Evolutionary conservation across 2,797 vertebrate species (phyloP).

Genomic region (Falco cherrug): DNA sequence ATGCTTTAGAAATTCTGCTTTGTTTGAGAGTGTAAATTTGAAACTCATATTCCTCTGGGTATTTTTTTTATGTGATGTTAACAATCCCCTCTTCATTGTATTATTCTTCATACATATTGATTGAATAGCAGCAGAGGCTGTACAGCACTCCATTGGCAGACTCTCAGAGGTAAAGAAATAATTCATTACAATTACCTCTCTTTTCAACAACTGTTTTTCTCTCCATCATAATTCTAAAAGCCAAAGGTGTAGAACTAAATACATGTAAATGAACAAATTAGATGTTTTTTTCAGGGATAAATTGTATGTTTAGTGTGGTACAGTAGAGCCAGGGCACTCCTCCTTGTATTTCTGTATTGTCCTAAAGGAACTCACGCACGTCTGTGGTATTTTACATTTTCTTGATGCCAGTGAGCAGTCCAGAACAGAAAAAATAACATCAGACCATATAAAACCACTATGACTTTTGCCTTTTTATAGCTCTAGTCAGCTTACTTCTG

Average conservation of each 20-base stretch:
- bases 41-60: constrained; percentile 16
- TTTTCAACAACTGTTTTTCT: constrained; percentile 6
- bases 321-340: not conserved
- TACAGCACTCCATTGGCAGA: not conserved
- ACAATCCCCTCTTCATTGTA: not conserved
- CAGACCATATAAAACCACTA: not conserved
- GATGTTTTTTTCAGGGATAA: not conserved
- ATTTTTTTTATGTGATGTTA: constrained; percentile 40
- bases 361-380: not conserved
- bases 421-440: not conserved
- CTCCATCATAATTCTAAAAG: not conserved
- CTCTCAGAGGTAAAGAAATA: not conserved
- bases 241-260: not conserved
- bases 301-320: not conserved
- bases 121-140: not conserved
- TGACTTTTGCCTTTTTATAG: not conserved
- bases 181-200: not conserved
- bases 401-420: not conserved
- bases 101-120: constrained; percentile 42
- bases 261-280: not conserved
- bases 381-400: not conserved
- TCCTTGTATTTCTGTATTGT: not conserved
- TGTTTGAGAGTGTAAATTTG: not conserved
- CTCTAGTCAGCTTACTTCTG: not conserved
- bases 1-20: constrained; percentile 22